Percentiles rank a stretch among this genome's conserved stretches.
These are phyloP conservation scores for Camelus bactrianus DNA, from an alignment of 2,113 vertebrate genomes.

Conservation along the genomic window DNA sequence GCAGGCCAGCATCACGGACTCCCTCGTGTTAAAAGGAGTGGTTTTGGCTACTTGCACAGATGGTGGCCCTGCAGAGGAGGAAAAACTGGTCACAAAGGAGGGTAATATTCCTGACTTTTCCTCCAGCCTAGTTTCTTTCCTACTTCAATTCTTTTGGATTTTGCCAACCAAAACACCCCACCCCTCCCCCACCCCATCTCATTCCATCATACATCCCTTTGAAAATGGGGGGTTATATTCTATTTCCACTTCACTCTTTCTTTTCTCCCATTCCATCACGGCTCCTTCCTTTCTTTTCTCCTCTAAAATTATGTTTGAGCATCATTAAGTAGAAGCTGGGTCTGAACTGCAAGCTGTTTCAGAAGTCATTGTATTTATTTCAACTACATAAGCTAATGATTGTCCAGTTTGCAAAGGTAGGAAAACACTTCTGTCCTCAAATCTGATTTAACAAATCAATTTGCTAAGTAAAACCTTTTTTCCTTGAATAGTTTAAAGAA, in stretches of 20 bases:
- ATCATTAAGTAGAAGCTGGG: not conserved
- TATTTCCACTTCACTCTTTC: not conserved
- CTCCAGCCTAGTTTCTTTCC: not conserved
- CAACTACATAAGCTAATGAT: not conserved
- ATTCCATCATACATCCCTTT: not conserved
- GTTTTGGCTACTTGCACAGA: slow-evolving; percentile 56
- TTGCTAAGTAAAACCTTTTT: not conserved
- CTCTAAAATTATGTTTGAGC: slow-evolving; percentile 1
- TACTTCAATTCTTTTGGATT: not conserved
- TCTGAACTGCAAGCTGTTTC: not conserved
- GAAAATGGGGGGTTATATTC: not conserved
- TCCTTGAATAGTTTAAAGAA: slow-evolving; percentile 11
- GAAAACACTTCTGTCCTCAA: not conserved
- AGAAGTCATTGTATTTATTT: not conserved
- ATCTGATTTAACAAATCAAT: not conserved
- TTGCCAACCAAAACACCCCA: not conserved
- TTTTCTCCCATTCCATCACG: not conserved
- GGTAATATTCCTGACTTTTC: not conserved
- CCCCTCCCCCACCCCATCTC: too few species aligned
- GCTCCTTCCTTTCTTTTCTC: not conserved
- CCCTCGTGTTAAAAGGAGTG: slow-evolving; percentile 51
- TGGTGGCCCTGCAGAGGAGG: not conserved
- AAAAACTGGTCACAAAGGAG: not conserved
- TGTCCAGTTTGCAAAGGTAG: not conserved
- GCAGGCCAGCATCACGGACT: slow-evolving; percentile 80